Conservation (phyloP, 2,113 vertebrate genomes). For the Micronisus gabar region DNA sequence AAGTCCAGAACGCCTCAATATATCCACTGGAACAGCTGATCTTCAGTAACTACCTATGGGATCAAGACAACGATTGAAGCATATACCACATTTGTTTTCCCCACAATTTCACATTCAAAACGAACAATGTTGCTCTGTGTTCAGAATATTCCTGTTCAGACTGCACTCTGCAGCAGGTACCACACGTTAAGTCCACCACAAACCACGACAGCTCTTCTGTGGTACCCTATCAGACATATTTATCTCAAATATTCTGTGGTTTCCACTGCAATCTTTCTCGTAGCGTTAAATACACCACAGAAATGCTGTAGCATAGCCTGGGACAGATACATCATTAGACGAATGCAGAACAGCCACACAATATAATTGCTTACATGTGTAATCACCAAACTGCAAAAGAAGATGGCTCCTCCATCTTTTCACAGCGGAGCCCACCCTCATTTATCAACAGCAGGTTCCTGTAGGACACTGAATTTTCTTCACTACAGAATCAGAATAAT, state of each 20-base stretch:
- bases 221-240: neutral
- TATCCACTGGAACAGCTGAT: neutral
- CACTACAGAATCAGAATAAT: neutral
- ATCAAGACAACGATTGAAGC: neutral
- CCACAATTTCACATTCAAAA: neutral
- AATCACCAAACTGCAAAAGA: neutral
- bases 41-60: neutral
- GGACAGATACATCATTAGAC: neutral
- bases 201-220: rapidly evolving
- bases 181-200: neutral
- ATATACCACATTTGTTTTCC: neutral
- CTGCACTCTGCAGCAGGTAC: neutral
- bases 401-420: neutral
- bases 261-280: neutral
- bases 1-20: neutral
- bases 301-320: neutral
- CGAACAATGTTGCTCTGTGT: rapidly evolving
- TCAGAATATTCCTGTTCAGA: neutral
- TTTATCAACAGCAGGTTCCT: neutral
- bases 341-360: neutral
- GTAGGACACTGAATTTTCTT: neutral
- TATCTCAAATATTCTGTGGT: neutral
- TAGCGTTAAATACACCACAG: neutral
- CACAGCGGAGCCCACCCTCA: rapidly evolving
- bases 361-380: rapidly evolving